Base-by-base conservation (phyloP, 2,797 vertebrate species). In the Hippoglossus hippoglossus region DNA sequence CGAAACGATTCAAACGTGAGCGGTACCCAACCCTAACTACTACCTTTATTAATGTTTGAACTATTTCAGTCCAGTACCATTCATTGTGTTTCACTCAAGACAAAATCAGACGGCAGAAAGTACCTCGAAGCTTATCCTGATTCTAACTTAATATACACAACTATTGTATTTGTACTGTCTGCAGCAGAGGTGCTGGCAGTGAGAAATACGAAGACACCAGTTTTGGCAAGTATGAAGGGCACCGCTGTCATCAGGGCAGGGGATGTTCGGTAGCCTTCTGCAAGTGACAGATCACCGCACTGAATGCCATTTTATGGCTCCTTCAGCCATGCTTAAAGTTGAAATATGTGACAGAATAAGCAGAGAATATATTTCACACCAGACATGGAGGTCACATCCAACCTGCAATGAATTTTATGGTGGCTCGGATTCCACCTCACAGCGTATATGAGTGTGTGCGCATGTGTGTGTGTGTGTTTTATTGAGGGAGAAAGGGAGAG, bases 161-260 rank as follows among this genome's bases (percentile, higher is more conserved):
- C 36, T 50, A 12, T 7, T 21, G 11, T 25, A 28, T 39, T 24
- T 59, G 36, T 39, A 39, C 12, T 4, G 36, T 39, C 2, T 66
- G 50, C 47, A 51, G 22, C 28, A 31, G 28, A 39, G 36, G 36
- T 4, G 36, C 12, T 4, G 12, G 36, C 36, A 39, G 10, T 39
- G 36, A 12, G 36, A 51, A 34, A 50, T 49, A 74, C 19, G 6
- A 2, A 76, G 55, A 73, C 49, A 66, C 39, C 58, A 56, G 74
- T 77, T 85, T 87, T 84, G 84, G 76, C 79, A 73, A 67, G 88
- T 87, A 81, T 89, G 89, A 93, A 92, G 91, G 90, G 70, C 90
- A 85, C 5, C 1, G 62, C 80, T 68, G 59, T 84, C 79, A 81
- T 88, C 81, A 70, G 77, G 51, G 54, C 64, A 53, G 73, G 72